Evolutionary conservation across 1,140 invertebrate species (phyloP).

Genomic region (Aphaenogaster rudis): DNA sequence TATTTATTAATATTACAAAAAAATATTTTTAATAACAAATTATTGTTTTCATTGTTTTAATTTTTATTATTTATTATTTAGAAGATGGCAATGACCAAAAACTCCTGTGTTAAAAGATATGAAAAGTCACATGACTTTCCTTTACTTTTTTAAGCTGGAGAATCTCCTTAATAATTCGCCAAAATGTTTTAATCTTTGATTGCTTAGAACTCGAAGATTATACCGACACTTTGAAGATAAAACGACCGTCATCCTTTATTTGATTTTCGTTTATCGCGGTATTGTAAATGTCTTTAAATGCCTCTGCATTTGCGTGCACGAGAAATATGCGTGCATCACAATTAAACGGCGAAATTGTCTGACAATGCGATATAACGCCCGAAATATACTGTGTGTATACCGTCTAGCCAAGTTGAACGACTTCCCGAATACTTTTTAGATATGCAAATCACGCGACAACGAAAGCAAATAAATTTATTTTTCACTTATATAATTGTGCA

Average conservation of each 20-base stretch:
- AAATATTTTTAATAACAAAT: no score
- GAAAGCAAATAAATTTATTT: conserved; percentile 3
- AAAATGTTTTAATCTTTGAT: conserved; percentile 4
- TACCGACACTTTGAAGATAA: conserved; percentile 3
- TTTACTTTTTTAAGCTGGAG: no score
- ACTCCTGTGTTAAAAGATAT: no score
- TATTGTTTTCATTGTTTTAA: no score
- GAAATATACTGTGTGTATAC: conserved; percentile 13
- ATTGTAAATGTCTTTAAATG: conserved; percentile 8
- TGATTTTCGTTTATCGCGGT: conserved; percentile 4
- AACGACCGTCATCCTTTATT: background rate
- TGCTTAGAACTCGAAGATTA: background rate
- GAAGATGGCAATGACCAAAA: no score
- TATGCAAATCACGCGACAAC: background rate
- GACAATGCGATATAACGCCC: background rate
- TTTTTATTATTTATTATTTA: no score
- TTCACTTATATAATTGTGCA: background rate
- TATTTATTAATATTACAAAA: no score
- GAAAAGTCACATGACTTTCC: no score
- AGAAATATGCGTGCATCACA: background rate
- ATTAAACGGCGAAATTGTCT: background rate
- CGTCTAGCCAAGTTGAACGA: conserved; percentile 24
- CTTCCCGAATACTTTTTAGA: background rate
- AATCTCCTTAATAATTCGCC: background rate
- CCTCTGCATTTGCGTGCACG: background rate